phyloP scores from a whole-genome alignment of 2,797 vertebrate species.

The Labeo calbasu region DNA sequence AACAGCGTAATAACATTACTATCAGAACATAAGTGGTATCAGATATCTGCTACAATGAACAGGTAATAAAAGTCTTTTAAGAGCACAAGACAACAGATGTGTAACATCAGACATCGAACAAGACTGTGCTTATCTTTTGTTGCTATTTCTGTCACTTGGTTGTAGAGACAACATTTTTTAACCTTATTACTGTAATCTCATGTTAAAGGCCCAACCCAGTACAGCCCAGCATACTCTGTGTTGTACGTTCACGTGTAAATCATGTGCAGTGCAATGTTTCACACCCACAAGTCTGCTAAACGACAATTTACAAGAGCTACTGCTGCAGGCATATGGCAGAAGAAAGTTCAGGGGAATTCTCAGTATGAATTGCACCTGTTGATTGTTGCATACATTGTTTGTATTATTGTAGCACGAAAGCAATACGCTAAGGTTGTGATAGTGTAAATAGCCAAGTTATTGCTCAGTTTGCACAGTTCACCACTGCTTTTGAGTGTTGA shows the following conservation, averaged over 20 bases:
- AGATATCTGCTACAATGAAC: not conserved
- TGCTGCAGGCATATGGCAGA: not conserved
- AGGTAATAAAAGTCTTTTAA: not conserved
- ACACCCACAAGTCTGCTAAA: slow-evolving; percentile 16
- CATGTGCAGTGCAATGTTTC: not conserved
- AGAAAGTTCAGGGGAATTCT: not conserved
- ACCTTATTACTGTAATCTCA: slow-evolving; percentile 29
- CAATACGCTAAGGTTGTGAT: not conserved
- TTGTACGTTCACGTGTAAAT: not conserved
- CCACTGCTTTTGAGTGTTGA: not conserved
- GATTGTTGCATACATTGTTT: not conserved
- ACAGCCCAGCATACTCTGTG: not conserved
- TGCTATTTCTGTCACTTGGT: not conserved
- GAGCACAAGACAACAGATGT: not conserved
- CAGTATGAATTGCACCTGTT: not conserved
- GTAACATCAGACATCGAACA: not conserved
- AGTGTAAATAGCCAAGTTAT: not conserved
- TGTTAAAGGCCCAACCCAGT: not conserved
- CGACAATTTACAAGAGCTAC: not conserved
- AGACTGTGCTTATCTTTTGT: not conserved
- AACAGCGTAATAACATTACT: not conserved
- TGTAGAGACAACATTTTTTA: not conserved
- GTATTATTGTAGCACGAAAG: not conserved
- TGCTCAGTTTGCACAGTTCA: not conserved
- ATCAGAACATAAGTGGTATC: not conserved